Evolutionary conservation across 2,113 vertebrate genomes (phyloP).

Genomic region (Camelus bactrianus): DNA sequence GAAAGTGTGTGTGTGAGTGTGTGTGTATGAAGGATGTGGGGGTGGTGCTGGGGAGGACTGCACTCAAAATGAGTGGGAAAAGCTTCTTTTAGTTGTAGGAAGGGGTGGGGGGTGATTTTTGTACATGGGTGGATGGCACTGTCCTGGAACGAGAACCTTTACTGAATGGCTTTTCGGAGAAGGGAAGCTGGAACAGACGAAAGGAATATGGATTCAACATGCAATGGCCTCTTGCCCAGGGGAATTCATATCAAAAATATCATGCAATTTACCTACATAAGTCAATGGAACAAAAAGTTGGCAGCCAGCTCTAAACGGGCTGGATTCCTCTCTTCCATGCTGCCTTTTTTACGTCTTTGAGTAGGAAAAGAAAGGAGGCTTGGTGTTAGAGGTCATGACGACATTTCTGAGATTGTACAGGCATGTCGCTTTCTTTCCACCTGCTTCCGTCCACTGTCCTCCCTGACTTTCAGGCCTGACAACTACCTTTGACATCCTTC

Average conservation of each 20-base stretch:
- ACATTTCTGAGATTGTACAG: neutral
- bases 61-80: neutral
- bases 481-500: neutral
- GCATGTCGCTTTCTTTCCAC: neutral
- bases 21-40: neutral
- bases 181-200: neutral
- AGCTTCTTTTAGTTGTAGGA: neutral
- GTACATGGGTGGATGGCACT: neutral
- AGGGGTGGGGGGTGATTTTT: neutral
- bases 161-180: neutral
- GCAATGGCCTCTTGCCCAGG: fast-evolving
- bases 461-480: neutral
- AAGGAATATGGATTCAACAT: neutral
- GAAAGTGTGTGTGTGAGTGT: neutral
- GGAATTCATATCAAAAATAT: too few relatives aligned
- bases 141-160: neutral
- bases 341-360: neutral
- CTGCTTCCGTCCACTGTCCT: fast-evolving
- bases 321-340: fast-evolving
- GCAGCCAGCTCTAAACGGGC: fast-evolving
- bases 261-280: neutral
- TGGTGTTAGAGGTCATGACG: fast-evolving
- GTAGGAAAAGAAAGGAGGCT: neutral
- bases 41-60: neutral
- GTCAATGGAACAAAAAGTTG: neutral